Evolutionary conservation across 2,797 vertebrate genomes (phyloP).

Genomic region (Vultur gryphus): DNA sequence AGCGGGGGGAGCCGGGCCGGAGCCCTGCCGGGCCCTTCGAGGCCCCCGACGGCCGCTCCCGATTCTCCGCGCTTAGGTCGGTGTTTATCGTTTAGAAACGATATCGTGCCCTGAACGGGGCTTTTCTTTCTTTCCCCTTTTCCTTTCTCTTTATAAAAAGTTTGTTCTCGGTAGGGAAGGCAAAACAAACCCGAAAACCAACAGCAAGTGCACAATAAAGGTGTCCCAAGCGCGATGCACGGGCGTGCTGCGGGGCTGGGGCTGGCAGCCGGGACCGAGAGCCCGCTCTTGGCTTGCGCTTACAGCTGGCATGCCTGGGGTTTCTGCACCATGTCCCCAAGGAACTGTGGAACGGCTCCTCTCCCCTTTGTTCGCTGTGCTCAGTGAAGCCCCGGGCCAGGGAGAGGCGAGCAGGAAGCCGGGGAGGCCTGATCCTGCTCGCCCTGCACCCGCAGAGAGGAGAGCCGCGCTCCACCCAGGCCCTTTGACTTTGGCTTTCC

Average conservation of each 20-base stretch:
- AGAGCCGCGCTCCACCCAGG: background rate
- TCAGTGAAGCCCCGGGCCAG: background rate
- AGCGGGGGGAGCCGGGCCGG: background rate
- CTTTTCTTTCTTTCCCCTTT: background rate
- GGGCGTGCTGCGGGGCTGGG: too few species aligned
- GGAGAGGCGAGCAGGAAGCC: background rate
- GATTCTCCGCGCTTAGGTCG: accelerated
- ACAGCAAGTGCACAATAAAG: background rate
- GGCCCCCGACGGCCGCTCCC: background rate
- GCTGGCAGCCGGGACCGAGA: too few species aligned
- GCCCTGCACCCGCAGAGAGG: background rate
- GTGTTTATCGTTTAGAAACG: background rate
- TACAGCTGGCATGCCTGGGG: accelerated
- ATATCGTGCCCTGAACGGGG: background rate
- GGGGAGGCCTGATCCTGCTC: background rate
- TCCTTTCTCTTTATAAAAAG: background rate
- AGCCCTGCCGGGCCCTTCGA: background rate
- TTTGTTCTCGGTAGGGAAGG: background rate
- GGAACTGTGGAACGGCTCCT: too few species aligned
- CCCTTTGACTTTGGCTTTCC: background rate
- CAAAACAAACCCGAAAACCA: background rate
- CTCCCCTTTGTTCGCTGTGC: background rate
- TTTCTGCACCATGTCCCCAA: accelerated
- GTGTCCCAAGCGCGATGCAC: too few species aligned
- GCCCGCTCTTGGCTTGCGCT: background rate